A percentile compares a stretch with the other conserved stretches of the same genome.
These are phyloP conservation scores for Phaethon lepturus DNA, from an alignment of 2,113 vertebrate genomes.

Conservation along the genomic window DNA sequence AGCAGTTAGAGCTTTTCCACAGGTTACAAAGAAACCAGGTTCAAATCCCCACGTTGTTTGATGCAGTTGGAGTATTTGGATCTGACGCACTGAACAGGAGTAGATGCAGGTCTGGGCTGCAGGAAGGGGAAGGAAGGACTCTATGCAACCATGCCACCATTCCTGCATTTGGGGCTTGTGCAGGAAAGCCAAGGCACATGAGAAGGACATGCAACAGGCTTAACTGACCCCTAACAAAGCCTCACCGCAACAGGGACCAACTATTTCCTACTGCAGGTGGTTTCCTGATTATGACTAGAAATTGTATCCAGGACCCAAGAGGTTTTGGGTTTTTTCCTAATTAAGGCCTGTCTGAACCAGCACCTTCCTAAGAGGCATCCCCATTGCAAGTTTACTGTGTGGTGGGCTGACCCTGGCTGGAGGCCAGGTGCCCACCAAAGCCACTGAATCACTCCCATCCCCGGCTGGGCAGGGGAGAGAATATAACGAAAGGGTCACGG, in stretches of 20 bases:
- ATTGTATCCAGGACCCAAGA: not conserved
- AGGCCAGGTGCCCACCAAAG: too few species aligned
- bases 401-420: too few species aligned
- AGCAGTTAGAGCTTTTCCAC: not conserved
- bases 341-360: not conserved
- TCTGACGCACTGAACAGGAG: not conserved
- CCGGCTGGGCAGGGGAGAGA: too few species aligned
- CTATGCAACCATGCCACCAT: fast-evolving
- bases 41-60: not conserved
- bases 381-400: not conserved
- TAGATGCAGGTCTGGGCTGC: not conserved
- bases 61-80: not conserved
- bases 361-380: not conserved
- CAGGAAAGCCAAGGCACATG: not conserved
- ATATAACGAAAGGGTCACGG: too few species aligned
- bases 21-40: not conserved
- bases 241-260: fast-evolving
- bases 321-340: not conserved
- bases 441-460: too few species aligned
- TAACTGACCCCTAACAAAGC: not conserved
- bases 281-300: not conserved
- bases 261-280: not conserved
- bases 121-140: not conserved
- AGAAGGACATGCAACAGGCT: not conserved
- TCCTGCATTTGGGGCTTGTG: not conserved